Conservation (phyloP, 2,888 invertebrate genomes). For the Watsonalla binaria region DNA sequence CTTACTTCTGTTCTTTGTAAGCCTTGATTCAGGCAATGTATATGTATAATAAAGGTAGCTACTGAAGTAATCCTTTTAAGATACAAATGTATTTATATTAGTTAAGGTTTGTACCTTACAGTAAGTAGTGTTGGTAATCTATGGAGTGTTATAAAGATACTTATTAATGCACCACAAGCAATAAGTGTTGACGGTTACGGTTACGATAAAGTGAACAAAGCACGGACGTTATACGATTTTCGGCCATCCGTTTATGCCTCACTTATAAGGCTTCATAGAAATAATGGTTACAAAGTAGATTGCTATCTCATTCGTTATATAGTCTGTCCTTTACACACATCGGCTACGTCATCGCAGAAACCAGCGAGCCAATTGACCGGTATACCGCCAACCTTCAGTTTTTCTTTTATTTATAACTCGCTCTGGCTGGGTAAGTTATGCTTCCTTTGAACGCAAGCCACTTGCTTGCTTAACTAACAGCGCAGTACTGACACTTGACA, state of each 20-base stretch:
- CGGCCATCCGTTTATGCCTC: conserved; percentile 65
- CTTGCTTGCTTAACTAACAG: conserved; percentile 4
- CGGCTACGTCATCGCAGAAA: conserved; percentile 73
- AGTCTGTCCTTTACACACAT: conserved; percentile 42
- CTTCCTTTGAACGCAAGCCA: conserved; percentile 38
- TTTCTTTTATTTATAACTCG: conserved; percentile 77
- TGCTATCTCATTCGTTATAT: conserved; percentile 36
- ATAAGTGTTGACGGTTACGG: conserved; percentile 42
- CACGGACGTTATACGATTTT: conserved; percentile 68
- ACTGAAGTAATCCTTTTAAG: too few species aligned
- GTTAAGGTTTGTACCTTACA: neutral
- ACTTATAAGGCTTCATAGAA: conserved; percentile 71
- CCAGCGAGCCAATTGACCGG: conserved; percentile 78
- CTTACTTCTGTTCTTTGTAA: too few species aligned
- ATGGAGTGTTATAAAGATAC: neutral
- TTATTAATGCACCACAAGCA: conserved; percentile 35
- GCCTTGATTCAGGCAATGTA: too few species aligned
- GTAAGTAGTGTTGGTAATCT: neutral
- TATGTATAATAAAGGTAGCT: too few species aligned
- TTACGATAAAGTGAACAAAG: conserved; percentile 58
- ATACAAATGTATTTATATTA: too few species aligned
- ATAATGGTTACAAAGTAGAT: conserved; percentile 57
- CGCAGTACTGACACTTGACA: too few species aligned
- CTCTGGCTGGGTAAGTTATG: conserved; percentile 72
- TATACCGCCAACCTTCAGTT: conserved; percentile 78